Base-by-base conservation (phyloP, 2,113 vertebrate genomes). In the Athene cunicularia region DNA sequence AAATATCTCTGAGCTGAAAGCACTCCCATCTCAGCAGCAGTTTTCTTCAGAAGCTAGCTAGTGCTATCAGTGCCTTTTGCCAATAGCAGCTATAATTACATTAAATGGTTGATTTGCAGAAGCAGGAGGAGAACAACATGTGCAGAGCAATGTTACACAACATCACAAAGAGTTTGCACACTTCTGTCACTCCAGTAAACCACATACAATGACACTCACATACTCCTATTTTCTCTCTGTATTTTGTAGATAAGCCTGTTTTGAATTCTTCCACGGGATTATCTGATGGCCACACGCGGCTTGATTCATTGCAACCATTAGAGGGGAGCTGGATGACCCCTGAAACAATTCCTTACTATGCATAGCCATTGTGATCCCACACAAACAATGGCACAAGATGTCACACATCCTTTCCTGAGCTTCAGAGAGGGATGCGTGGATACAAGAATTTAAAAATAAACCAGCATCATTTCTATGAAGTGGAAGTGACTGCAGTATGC, bases 71-170 rank as follows among this genome's bases (percentile, higher is more conserved):
- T 82, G 70, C 28, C 66, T 91, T 87, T 82, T 97, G 93, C 84
- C 91, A 93, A n/a, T 27, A 87, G 66, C 28, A 89, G 84, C 89
- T 96, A 70, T 88, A 95, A 93, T 94, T 93, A 90, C 52, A 92
- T 82, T 76, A 91, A 95, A 87, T 74, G 16, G 81, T 60, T 93
- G 91, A 86, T 93, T 97, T 92, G 68, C 73, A 94, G 92, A 72
- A 73, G 68, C 86, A 94, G 87, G 75, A 95, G 52, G 53, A 95
- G 92, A 81, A 96, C 93, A 91, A 83, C 75, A 80, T 91, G 70
- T 94, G 45, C 85, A 80, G 76, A 87, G 28, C 41, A 70, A 35
- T 83, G 74, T 96, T 93, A 91, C 37, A 84, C 75, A 96, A 93
- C 81, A 93, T 11, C 11, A 0, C n/a, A 66, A 94, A 66, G 88